A percentile compares a stretch with the other conserved stretches of the same genome.
Evolutionary conservation across 2,113 vertebrate species (phyloP).

Genomic region (Excalfactoria chinensis): DNA sequence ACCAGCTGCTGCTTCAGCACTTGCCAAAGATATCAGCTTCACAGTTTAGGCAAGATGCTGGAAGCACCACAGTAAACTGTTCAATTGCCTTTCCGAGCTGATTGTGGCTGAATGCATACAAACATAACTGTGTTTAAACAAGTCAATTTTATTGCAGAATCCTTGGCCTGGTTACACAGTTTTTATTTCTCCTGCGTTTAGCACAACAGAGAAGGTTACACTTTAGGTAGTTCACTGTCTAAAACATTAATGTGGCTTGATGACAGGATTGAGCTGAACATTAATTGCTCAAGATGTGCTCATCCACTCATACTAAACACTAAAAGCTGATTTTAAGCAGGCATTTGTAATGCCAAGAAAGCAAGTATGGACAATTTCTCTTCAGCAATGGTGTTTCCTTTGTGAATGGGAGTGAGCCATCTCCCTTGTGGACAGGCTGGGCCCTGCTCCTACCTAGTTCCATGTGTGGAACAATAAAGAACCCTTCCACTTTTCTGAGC

Average conservation of each 20-base stretch:
- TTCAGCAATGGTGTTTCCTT: neutral
- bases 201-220: neutral
- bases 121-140: neutral
- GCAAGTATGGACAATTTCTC: rapidly evolving
- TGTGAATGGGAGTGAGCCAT: neutral
- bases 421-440: neutral
- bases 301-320: neutral
- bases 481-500: neutral
- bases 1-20: neutral
- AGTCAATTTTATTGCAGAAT: neutral
- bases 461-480: neutral
- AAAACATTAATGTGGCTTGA: neutral
- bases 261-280: neutral
- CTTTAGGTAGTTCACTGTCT: neutral
- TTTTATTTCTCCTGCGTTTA: neutral
- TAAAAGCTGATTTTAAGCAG: neutral
- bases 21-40: neutral
- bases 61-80: neutral
- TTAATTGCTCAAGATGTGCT: neutral
- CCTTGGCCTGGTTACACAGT: neutral
- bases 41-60: neutral
- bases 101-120: neutral
- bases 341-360: constrained; percentile 3
- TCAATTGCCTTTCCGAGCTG: neutral
- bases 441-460: neutral